Conservation (phyloP, 2,113 vertebrate species). For the Irena cyanogastra region DNA sequence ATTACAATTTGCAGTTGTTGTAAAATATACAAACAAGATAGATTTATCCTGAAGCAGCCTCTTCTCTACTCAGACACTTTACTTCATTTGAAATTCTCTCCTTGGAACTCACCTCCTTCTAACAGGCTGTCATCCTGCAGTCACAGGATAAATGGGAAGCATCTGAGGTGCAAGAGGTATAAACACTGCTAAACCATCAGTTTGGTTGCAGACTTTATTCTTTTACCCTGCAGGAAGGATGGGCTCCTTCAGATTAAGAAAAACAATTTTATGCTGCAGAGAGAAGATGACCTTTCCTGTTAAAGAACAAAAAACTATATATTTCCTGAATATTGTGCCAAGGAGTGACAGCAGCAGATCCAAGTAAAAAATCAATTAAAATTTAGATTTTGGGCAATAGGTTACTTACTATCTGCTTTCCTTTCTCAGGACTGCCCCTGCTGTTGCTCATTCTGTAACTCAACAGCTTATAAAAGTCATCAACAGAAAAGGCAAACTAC, state of each 20-base stretch:
- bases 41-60: background rate
- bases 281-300: background rate
- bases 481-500: background rate
- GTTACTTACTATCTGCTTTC: background rate
- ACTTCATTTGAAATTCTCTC: background rate
- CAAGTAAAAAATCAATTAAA: background rate
- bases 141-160: background rate
- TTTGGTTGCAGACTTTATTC: background rate
- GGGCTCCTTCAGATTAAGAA: background rate
- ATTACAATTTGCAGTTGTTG: background rate
- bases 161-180: background rate
- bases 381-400: background rate
- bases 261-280: background rate
- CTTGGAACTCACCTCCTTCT: background rate
- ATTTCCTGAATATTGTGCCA: background rate
- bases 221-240: background rate
- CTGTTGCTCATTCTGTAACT: background rate
- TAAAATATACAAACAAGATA: background rate
- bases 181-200: background rate
- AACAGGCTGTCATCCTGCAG: background rate
- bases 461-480: background rate
- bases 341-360: background rate
- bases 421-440: background rate
- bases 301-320: background rate
- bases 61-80: background rate